Evolutionary conservation across 2,888 invertebrate genomes (phyloP).

Genomic region (Dryococelus australis): DNA sequence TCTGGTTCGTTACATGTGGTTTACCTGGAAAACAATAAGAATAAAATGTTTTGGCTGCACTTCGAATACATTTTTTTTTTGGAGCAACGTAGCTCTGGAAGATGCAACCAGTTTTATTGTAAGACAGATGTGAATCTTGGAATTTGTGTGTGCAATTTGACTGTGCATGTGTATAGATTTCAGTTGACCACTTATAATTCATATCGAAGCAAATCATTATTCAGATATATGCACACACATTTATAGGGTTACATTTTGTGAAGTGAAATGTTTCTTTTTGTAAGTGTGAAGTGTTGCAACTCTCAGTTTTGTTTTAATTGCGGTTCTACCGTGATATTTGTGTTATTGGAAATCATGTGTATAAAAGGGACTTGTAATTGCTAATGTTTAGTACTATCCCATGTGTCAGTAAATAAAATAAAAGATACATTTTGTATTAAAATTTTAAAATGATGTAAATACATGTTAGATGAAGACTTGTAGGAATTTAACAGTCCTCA

Average conservation of each 20-base stretch:
- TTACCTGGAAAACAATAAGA: background rate
- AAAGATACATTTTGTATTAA: background rate
- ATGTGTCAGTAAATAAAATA: background rate
- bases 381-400: slow-evolving; percentile 9
- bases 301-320: background rate
- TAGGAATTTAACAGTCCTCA: background rate
- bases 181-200: slow-evolving; percentile 1
- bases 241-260: slow-evolving; percentile 16
- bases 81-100: slow-evolving; percentile 6
- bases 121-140: background rate
- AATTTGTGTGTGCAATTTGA: background rate
- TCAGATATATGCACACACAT: background rate
- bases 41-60: background rate
- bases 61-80: background rate
- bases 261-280: slow-evolving; percentile 13
- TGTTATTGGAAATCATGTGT: background rate
- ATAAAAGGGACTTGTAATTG: slow-evolving; percentile 10
- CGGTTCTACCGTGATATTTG: background rate
- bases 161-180: slow-evolving; percentile 9
- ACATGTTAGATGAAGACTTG: background rate
- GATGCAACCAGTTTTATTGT: slow-evolving; percentile 16
- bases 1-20: background rate
- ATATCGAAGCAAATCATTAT: background rate
- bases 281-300: slow-evolving; percentile 1
- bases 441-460: background rate